Conservation (phyloP, 2,888 invertebrate genomes). For the Watsonalla binaria region DNA sequence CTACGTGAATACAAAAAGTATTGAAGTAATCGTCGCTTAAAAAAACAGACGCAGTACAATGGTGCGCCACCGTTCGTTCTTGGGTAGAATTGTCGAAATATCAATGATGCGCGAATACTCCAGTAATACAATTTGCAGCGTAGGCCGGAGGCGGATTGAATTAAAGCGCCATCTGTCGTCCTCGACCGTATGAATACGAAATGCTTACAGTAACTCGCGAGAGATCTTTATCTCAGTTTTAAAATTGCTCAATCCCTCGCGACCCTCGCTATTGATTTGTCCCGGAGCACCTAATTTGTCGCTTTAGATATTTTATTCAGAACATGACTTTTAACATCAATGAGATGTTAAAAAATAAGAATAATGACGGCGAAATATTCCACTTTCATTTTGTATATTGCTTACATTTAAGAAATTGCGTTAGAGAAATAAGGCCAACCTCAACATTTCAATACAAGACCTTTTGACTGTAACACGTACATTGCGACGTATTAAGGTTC, state of each 20-base stretch:
- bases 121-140: slow-evolving; percentile 74
- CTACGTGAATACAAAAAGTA: slow-evolving; percentile 14
- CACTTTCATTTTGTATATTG: slow-evolving; percentile 9
- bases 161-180: slow-evolving; percentile 76
- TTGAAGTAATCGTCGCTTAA: background rate
- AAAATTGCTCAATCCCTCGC: slow-evolving; percentile 73
- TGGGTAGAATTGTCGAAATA: slow-evolving; percentile 70
- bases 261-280: slow-evolving; percentile 68
- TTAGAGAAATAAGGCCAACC: slow-evolving; percentile 3
- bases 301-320: slow-evolving; percentile 65
- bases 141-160: slow-evolving; percentile 75
- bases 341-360: slow-evolving; percentile 3
- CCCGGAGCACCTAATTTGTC: slow-evolving; percentile 64
- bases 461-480: slow-evolving; percentile 7
- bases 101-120: slow-evolving; percentile 77
- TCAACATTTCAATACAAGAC: background rate
- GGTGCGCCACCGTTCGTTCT: slow-evolving; percentile 37
- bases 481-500: slow-evolving; percentile 18
- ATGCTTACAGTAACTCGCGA: slow-evolving; percentile 65
- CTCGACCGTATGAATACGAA: slow-evolving; percentile 74
- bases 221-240: slow-evolving; percentile 77
- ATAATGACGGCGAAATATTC: slow-evolving; percentile 21
- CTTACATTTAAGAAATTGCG: slow-evolving; percentile 14
- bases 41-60: slow-evolving; percentile 28
- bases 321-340: slow-evolving; percentile 47